Percentiles rank a stretch among this genome's conserved stretches.
These are phyloP conservation scores for Poeciliopsis occidentalis DNA, from an alignment of 2,113 vertebrate genomes.

Conservation along the genomic window DNA sequence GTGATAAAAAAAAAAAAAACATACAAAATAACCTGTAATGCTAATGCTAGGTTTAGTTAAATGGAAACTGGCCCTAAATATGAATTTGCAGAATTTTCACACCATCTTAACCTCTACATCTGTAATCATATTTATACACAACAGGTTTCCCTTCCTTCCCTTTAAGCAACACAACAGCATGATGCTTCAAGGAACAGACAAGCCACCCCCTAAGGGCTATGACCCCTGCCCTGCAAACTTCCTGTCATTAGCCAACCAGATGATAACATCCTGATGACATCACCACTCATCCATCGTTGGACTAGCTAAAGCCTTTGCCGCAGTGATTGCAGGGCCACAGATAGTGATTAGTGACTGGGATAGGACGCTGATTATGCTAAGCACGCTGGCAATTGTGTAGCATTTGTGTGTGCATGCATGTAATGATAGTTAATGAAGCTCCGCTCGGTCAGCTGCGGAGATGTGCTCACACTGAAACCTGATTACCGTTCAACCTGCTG, in stretches of 20 bases:
- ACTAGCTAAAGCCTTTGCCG: constrained; percentile 19
- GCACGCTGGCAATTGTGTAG: constrained; percentile 16
- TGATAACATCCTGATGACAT: constrained; percentile 74
- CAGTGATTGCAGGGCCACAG: constrained; percentile 63
- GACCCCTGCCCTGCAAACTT: constrained; percentile 49
- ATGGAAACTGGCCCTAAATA: too few species aligned
- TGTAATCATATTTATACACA: not conserved
- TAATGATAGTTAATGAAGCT: constrained; percentile 26
- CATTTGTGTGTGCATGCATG: constrained; percentile 39
- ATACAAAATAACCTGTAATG: too few species aligned
- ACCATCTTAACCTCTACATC: too few species aligned
- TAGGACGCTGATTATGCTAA: constrained; percentile 55
- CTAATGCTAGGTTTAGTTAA: too few species aligned
- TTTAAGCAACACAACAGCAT: not conserved
- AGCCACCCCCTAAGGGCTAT: constrained; percentile 8
- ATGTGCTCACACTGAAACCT: constrained; percentile 52
- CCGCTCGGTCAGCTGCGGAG: constrained; percentile 40
- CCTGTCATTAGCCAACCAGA: constrained; percentile 64
- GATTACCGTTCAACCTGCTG: constrained; percentile 63
- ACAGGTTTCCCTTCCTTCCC: not conserved
- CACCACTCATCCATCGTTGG: constrained; percentile 40
- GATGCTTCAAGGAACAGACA: not conserved
- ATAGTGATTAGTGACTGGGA: constrained; percentile 69
- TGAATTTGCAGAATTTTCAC: not conserved
- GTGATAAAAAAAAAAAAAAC: too few species aligned